A percentile compares a stretch with the other conserved stretches of the same genome.
phyloP scores from a whole-genome alignment of 2,113 vertebrate species.

The Ciconia maguari region DNA sequence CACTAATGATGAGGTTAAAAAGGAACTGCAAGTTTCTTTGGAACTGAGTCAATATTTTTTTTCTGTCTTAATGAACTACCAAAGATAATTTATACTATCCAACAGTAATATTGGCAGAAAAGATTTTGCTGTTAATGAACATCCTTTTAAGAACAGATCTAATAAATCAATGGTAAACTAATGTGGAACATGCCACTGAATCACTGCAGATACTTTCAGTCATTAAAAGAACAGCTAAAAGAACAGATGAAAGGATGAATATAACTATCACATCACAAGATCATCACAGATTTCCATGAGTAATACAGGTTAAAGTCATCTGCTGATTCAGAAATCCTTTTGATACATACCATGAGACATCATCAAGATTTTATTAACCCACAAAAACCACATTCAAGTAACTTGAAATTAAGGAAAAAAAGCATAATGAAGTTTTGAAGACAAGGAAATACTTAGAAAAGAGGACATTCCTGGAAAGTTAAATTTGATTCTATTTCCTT shows the following conservation, averaged over 20 bases:
- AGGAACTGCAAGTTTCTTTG: background rate
- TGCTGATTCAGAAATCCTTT: background rate
- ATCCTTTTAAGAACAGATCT: background rate
- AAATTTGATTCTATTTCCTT: background rate
- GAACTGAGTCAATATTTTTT: background rate
- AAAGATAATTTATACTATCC: background rate
- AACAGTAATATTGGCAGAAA: background rate
- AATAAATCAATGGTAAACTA: background rate
- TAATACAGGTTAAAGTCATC: background rate
- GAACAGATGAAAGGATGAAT: background rate
- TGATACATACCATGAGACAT: background rate
- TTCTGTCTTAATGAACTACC: background rate
- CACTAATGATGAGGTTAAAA: background rate
- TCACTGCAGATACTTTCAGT: background rate
- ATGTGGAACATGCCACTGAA: background rate
- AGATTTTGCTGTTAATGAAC: background rate
- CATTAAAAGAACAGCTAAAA: background rate
- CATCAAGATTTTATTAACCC: background rate
- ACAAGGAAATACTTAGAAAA: background rate
- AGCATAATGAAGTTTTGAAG: background rate
- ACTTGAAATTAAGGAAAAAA: background rate
- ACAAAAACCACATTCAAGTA: background rate
- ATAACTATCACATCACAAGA: background rate
- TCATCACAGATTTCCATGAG: background rate
- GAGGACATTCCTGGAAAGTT: background rate